These are phyloP conservation scores for Pollenia griseotomentosa DNA, from an alignment of 2,888 invertebrate species.

Conservation along the genomic window DNA sequence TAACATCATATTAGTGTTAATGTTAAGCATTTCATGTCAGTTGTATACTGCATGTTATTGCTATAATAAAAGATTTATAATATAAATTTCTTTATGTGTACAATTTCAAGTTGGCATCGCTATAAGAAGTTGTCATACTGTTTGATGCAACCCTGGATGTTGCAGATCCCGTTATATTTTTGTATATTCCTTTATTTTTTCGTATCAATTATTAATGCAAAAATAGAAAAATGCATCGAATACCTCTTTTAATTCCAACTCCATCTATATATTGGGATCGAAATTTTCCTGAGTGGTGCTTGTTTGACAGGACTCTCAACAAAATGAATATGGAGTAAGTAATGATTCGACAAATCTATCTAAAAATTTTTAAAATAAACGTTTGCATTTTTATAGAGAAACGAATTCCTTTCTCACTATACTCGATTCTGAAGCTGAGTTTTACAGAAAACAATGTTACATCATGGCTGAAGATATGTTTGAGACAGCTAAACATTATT, in stretches of 20 bases:
- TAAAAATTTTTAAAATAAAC: too few relatives aligned
- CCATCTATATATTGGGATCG: constrained; percentile 68
- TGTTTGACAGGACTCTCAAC: constrained; percentile 71
- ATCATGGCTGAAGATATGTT: constrained; percentile 45
- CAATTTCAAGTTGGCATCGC: neutral
- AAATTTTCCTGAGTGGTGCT: constrained; percentile 51
- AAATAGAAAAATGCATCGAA: constrained; percentile 66
- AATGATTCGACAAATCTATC: neutral
- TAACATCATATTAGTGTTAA: too few relatives aligned
- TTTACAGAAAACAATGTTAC: constrained; percentile 38
- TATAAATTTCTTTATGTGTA: neutral
- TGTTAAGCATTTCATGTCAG: too few relatives aligned
- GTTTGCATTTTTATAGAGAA: constrained; percentile 57
- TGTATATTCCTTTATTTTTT: neutral
- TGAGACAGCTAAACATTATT: constrained; percentile 17
- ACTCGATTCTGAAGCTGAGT: constrained; percentile 64
- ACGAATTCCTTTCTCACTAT: constrained; percentile 65
- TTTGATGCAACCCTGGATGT: neutral
- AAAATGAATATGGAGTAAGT: constrained; percentile 69
- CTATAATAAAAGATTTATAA: too few relatives aligned
- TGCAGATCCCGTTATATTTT: constrained; percentile 42
- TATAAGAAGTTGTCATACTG: neutral
- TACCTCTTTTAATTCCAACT: constrained; percentile 59
- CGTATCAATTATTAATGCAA: neutral
- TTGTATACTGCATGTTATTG: too few relatives aligned